Base-by-base conservation (phyloP, 2,797 vertebrate genomes). In the Neomorphus geoffroyi region DNA sequence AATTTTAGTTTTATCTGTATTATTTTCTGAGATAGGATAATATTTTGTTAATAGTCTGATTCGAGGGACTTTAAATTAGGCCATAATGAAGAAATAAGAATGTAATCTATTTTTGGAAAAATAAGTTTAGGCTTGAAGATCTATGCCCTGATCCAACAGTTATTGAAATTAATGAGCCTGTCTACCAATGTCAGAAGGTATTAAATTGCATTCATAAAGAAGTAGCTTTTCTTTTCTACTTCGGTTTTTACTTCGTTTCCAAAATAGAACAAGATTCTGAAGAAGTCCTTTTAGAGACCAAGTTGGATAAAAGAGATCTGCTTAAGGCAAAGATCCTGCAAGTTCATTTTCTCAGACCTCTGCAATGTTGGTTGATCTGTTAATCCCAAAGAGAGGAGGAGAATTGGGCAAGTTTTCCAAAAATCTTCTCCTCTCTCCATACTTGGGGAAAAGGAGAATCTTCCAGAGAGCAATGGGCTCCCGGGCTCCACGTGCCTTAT, bases 1-100 rank as follows among this genome's bases (percentile, higher is more conserved):
- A 90, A 95, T 93, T 92, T 73, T 53, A 90, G 80, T 86, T 90
- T 93, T 92, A 92, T 94, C 93, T 92, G 66, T 66, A 70, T 88
- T 93, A 91, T 94, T 96, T 92, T 92, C 53, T 48, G 62, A 94
- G 86, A 92, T 88, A 93, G 80, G 73, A 80, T 84, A 96, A 74
- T 82, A 86, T 83, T 93, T 94, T 82, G 70, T 77, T 96, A 94
- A 74, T 88, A 88, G 83, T 39, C 41, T 90, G 56, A 84, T 67
- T 88, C 86, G 92, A 84, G 83, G 61, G 88, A 94, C 64, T 95
- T 91, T 82, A 94, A 90, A 91, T 91, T 88, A 93, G 67, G 54
- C 57, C 78, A 93, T 80, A 94, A 95, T 61, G 53, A 85, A 83
- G 92, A 91, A 93, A 88, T 82, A 92, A 77, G 88, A 84, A 95